These are phyloP conservation scores for Stomatorhinus walkeri DNA, from an alignment of 2,797 vertebrate species.

Conservation along the genomic window DNA sequence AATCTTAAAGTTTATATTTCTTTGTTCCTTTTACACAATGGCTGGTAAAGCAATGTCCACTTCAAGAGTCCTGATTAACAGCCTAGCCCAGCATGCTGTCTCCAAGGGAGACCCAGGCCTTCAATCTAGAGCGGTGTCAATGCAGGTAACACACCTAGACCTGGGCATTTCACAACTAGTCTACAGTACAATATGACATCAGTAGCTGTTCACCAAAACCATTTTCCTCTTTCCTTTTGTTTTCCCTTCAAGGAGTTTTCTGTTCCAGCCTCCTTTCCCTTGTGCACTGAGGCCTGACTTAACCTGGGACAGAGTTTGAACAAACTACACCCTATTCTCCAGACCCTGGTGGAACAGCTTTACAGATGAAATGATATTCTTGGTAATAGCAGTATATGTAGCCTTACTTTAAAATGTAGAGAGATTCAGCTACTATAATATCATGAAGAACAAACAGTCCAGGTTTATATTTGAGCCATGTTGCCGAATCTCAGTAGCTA, in stretches of 20 bases:
- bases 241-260: constrained; percentile 33
- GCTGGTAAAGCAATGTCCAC: constrained; percentile 8
- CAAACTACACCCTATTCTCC: background rate
- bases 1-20: background rate
- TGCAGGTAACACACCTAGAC: constrained; percentile 26
- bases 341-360: background rate
- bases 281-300: constrained; percentile 52
- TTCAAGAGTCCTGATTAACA: constrained; percentile 38
- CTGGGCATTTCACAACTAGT: background rate
- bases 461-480: background rate
- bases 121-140: constrained; percentile 26
- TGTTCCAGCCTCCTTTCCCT: constrained; percentile 38
- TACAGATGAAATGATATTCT: background rate
- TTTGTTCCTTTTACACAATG: background rate
- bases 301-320: background rate
- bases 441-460: background rate
- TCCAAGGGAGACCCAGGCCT: constrained; percentile 19
- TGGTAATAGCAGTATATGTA: background rate
- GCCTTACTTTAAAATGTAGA: background rate
- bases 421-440: background rate
- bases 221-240: constrained; percentile 22
- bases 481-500: background rate
- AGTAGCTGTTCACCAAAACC: background rate
- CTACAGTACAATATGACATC: background rate
- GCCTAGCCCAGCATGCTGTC: constrained; percentile 32